Conservation (phyloP, 2,888 invertebrate species). For the Orthonychiurus folsomi region DNA sequence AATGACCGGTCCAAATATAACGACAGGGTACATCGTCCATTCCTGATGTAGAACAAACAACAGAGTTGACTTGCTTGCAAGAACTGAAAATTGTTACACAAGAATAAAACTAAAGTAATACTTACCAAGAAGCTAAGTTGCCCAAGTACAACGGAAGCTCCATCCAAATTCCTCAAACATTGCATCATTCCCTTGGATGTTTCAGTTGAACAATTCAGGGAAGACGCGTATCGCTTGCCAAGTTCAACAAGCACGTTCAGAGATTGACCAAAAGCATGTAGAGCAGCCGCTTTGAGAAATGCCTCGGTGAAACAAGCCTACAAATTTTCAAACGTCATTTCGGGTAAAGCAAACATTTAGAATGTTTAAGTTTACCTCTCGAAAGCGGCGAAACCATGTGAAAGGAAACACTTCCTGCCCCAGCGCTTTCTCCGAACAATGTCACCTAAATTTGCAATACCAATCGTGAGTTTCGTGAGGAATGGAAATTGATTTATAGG, state of each 20-base stretch:
- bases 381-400: conserved; percentile 31
- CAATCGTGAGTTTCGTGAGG: too few species aligned
- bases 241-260: conserved; percentile 23
- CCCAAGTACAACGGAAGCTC: conserved; percentile 20
- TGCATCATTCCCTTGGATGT: conserved; percentile 24
- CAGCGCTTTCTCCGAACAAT: conserved; percentile 23
- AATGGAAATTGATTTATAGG: too few species aligned
- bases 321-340: neutral
- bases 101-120: neutral
- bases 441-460: conserved; percentile 15
- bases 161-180: conserved; percentile 27
- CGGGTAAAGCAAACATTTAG: neutral
- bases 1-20: conserved; percentile 31
- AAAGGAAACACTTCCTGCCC: conserved; percentile 26
- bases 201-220: conserved; percentile 28
- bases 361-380: conserved; percentile 18
- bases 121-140: conserved; percentile 29
- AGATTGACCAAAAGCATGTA: conserved; percentile 37
- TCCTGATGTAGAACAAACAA: conserved; percentile 22
- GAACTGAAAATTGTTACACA: neutral
- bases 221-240: conserved; percentile 15
- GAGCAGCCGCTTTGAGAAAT: conserved; percentile 36
- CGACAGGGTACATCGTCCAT: conserved; percentile 36
- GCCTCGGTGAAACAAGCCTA: conserved; percentile 33
- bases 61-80: neutral